phyloP scores from a whole-genome alignment of 2,888 invertebrate genomes.

The Meteorus colon region DNA sequence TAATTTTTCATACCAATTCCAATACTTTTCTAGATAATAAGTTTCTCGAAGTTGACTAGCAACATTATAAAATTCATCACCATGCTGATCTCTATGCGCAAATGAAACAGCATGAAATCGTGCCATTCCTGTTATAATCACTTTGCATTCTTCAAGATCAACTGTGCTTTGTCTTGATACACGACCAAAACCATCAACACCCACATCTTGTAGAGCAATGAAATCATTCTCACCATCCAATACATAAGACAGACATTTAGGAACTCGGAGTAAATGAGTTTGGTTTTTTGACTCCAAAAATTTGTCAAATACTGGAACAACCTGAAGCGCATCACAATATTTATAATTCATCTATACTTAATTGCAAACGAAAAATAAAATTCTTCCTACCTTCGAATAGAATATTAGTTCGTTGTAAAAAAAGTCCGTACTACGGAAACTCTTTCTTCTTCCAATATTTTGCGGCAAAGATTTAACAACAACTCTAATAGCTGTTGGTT shows the following conservation, averaged over 20 bases:
- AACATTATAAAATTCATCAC: conserved; percentile 65
- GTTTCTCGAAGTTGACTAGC: conserved; percentile 61
- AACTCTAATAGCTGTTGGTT: conserved; percentile 74
- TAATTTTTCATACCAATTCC: conserved; percentile 66
- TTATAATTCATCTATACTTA: too few relatives aligned
- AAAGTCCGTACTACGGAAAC: conserved; percentile 80
- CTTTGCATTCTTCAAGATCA: conserved; percentile 61
- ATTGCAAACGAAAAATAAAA: too few relatives aligned
- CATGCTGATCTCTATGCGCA: conserved; percentile 71
- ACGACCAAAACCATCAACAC: conserved; percentile 65
- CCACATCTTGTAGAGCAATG: conserved; percentile 72
- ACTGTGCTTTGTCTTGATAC: conserved; percentile 64
- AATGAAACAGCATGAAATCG: conserved; percentile 74
- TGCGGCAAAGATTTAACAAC: conserved; percentile 81
- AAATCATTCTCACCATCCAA: conserved; percentile 73
- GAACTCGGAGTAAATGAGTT: conserved; percentile 56
- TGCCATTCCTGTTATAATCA: conserved; percentile 70
- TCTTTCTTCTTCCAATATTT: conserved; percentile 78
- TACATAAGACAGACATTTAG: conserved; percentile 66
- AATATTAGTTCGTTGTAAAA: conserved; percentile 83
- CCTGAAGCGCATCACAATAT: conserved; percentile 50
- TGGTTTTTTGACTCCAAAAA: conserved; percentile 61
- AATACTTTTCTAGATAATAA: conserved; percentile 59
- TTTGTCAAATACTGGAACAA: conserved; percentile 61
- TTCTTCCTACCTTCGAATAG: conserved; percentile 72